phyloP scores from a whole-genome alignment of 1,140 invertebrate species.

The Bombus sylvicola region DNA sequence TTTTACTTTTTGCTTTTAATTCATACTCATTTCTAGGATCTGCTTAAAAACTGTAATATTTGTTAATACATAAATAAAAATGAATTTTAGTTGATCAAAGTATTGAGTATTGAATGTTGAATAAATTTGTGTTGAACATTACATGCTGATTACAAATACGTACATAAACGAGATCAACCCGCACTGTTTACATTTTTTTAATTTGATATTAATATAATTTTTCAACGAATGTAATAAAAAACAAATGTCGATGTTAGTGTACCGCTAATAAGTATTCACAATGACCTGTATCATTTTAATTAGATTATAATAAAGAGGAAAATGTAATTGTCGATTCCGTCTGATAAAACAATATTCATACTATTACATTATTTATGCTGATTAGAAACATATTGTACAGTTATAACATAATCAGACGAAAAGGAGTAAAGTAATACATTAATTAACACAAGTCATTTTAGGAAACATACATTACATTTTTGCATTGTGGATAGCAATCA shows the following conservation, averaged over 20 bases:
- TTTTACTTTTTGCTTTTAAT: constrained; percentile 43
- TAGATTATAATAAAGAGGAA: constrained; percentile 53
- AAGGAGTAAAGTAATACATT: constrained; percentile 29
- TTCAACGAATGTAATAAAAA: not conserved
- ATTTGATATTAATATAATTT: constrained; percentile 4
- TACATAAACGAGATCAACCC: not conserved
- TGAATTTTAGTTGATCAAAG: constrained; percentile 46
- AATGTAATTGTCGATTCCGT: constrained; percentile 57
- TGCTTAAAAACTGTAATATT: constrained; percentile 53
- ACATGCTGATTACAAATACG: not conserved
- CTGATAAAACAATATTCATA: constrained; percentile 57
- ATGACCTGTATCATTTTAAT: constrained; percentile 55
- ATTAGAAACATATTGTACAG: constrained; percentile 57
- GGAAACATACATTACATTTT: constrained; percentile 62
- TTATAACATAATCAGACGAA: constrained; percentile 45
- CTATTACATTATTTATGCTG: constrained; percentile 48
- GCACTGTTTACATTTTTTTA: constrained; percentile 16
- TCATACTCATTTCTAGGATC: constrained; percentile 47
- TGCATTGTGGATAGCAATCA: constrained; percentile 64
- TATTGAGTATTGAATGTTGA: constrained; percentile 33
- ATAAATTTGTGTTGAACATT: constrained; percentile 19
- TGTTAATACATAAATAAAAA: constrained; percentile 54
- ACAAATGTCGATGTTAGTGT: constrained; percentile 39
- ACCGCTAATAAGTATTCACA: constrained; percentile 39
- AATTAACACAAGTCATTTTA: constrained; percentile 49